Evolutionary conservation across 2,888 invertebrate species (phyloP).

Genomic region (Leptarthrus brevirostris): DNA sequence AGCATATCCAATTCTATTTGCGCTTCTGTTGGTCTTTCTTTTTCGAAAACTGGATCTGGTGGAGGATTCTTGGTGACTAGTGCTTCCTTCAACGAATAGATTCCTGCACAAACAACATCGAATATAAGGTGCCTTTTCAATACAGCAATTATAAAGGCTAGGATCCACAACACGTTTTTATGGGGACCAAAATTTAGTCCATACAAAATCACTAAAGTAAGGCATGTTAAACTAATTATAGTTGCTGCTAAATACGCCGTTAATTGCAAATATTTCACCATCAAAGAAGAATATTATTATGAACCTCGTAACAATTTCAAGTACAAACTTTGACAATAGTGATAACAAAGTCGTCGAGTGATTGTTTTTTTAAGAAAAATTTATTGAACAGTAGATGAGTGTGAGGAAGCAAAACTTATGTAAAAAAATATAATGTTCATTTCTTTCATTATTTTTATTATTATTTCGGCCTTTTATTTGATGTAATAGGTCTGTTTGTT

Average conservation of each 20-base stretch:
- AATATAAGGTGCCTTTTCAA: slow-evolving; percentile 33
- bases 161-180: slow-evolving; percentile 45
- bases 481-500: too few species aligned
- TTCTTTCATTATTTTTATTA: too few species aligned
- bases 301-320: too few species aligned
- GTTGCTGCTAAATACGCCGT: not conserved
- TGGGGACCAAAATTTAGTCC: slow-evolving; percentile 35
- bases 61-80: not conserved
- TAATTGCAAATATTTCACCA: not conserved
- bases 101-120: slow-evolving; percentile 28
- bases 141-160: slow-evolving; percentile 31
- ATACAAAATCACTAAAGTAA: slow-evolving; percentile 14
- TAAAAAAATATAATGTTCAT: too few species aligned
- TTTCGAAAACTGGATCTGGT: not conserved
- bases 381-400: too few species aligned
- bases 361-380: too few species aligned
- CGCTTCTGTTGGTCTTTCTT: not conserved
- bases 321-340: too few species aligned
- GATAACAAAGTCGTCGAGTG: too few species aligned
- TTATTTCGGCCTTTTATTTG: too few species aligned
- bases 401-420: too few species aligned
- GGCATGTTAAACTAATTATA: not conserved
- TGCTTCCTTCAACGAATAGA: slow-evolving; percentile 26
- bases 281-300: too few species aligned
- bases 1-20: not conserved